Conservation (phyloP, 2,797 vertebrate species). For the Tapirus indicus region DNA sequence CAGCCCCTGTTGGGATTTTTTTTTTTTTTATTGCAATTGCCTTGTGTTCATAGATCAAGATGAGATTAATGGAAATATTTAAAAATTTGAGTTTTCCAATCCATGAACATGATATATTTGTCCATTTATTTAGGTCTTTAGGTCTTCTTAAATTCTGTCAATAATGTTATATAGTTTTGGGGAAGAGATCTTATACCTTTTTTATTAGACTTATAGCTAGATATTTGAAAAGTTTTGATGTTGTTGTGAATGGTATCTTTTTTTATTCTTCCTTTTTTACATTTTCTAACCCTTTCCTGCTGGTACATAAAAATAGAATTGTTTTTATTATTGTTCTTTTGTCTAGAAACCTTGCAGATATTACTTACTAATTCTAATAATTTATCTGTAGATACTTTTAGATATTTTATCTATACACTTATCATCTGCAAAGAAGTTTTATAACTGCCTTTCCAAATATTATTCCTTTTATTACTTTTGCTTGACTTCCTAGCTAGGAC, state of each 20-base stretch:
- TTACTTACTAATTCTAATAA: conserved; percentile 42
- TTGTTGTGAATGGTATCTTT: background rate
- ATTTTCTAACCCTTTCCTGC: conserved; percentile 1
- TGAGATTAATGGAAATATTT: background rate
- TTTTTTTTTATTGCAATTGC: background rate
- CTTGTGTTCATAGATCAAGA: conserved; percentile 17
- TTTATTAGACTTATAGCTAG: conserved; percentile 29
- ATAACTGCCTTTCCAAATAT: background rate
- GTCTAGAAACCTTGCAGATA: conserved; percentile 2
- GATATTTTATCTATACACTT: background rate
- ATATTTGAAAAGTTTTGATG: background rate
- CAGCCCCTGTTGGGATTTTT: background rate
- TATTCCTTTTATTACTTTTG: background rate
- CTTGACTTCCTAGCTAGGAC: background rate
- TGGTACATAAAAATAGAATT: background rate
- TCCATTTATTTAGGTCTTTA: conserved; percentile 32
- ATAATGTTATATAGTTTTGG: background rate
- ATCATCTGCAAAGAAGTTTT: background rate
- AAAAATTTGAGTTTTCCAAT: conserved; percentile 12
- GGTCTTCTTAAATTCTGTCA: conserved; percentile 24
- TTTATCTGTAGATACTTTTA: background rate
- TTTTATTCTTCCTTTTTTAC: background rate
- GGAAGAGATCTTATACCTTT: background rate
- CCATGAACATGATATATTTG: background rate
- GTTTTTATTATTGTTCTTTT: conserved; percentile 13